These are phyloP conservation scores for Stratiomys singularior DNA, from an alignment of 2,888 invertebrate genomes.

Conservation along the genomic window DNA sequence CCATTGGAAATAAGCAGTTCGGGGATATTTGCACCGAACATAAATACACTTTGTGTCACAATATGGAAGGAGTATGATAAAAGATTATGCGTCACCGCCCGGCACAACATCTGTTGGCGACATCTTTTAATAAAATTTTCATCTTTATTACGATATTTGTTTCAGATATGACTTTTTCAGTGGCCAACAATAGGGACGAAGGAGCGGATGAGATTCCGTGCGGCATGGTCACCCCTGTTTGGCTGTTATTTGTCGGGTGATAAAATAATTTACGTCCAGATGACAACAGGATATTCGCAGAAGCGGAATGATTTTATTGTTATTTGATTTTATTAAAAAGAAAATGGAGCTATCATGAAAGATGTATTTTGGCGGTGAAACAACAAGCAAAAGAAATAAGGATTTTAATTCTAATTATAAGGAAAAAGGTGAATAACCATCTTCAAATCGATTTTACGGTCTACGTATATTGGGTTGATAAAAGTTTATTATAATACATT, in stretches of 20 bases:
- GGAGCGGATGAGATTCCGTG: neutral
- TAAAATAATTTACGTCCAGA: conserved; percentile 54
- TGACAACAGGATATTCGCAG: conserved; percentile 47
- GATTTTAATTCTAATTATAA: no score
- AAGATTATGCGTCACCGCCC: conserved; percentile 67
- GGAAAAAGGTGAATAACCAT: no score
- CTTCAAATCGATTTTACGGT: no score
- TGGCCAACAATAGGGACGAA: neutral
- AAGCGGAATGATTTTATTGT: conserved; percentile 52
- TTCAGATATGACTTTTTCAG: conserved; percentile 55
- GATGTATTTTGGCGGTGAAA: neutral
- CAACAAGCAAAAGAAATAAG: no score
- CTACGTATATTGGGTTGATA: no score
- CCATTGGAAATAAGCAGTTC: neutral
- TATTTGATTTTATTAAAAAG: conserved; percentile 52
- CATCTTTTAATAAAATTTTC: conserved; percentile 68
- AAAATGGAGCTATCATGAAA: conserved; percentile 2
- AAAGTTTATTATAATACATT: no score
- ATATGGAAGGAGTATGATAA: conserved; percentile 66
- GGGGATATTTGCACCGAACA: conserved; percentile 43
- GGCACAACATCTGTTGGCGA: conserved; percentile 66
- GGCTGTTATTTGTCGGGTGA: conserved; percentile 49
- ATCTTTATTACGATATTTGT: conserved; percentile 67
- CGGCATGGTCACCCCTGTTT: conserved; percentile 17
- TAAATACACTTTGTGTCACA: conserved; percentile 59